Evolutionary conservation across 2,888 invertebrate genomes (phyloP).

Genomic region (Melangyna quadrimaculata): DNA sequence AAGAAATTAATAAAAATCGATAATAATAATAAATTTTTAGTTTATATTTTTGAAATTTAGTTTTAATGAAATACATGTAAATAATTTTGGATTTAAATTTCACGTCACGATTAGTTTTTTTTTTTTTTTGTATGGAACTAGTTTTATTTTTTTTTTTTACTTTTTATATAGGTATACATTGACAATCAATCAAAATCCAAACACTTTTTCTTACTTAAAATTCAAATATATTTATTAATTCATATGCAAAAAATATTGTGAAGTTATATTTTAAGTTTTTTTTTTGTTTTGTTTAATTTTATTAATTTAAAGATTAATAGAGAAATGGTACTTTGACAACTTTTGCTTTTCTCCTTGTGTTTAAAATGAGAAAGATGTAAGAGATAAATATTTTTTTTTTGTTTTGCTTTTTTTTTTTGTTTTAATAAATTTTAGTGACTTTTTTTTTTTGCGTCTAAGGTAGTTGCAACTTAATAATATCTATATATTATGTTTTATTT

Average conservation of each 20-base stretch:
- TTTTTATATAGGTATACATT: constrained; percentile 21
- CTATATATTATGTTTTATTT: constrained; percentile 14
- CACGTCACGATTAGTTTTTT: constrained; percentile 41
- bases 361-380: constrained; percentile 38
- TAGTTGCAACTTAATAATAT: constrained; percentile 32
- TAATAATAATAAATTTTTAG: constrained; percentile 12
- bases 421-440: constrained; percentile 37
- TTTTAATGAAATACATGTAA: constrained; percentile 45
- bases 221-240: constrained; percentile 34
- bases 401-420: not conserved
- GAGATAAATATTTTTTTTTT: constrained; percentile 19
- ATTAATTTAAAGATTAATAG: constrained; percentile 39
- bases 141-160: constrained; percentile 18
- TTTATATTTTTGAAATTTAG: constrained; percentile 3
- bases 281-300: constrained; percentile 20
- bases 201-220: constrained; percentile 8
- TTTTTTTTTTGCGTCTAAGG: constrained; percentile 39
- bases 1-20: constrained; percentile 57
- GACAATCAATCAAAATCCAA: constrained; percentile 37
- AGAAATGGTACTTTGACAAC: constrained; percentile 30
- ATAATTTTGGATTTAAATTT: constrained; percentile 42
- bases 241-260: constrained; percentile 60
- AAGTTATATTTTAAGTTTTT: constrained; percentile 34
- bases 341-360: constrained; percentile 31
- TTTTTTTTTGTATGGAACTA: constrained; percentile 23